A percentile compares a stretch with the other conserved stretches of the same genome.
phyloP scores from a whole-genome alignment of 2,797 vertebrate genomes.

The Adrianichthys oophorus region DNA sequence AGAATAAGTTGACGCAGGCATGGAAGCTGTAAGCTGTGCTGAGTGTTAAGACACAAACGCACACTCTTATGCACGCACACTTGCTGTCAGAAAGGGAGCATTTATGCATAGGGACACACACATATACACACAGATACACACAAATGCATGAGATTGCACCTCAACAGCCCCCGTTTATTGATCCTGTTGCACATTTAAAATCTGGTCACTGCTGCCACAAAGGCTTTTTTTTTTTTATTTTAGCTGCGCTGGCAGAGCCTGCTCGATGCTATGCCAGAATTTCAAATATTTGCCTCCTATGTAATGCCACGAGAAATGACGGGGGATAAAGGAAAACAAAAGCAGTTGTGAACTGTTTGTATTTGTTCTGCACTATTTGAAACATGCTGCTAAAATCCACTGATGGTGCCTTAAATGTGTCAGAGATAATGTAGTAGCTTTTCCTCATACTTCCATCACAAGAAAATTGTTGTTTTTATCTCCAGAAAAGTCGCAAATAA shows the following conservation, averaged over 20 bases:
- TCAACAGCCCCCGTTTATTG: conserved; percentile 84
- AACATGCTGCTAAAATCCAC: conserved; percentile 36
- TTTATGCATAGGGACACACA: conserved; percentile 57
- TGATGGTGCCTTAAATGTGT: conserved; percentile 14
- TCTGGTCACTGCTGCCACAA: conserved; percentile 89
- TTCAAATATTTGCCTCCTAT: conserved; percentile 90
- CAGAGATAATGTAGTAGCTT: conserved; percentile 2
- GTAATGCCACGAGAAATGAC: conserved; percentile 80
- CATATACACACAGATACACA: conserved; percentile 53
- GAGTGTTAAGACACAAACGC: conserved; percentile 45
- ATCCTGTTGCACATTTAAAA: conserved; percentile 94
- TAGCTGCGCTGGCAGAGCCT: conserved; percentile 85
- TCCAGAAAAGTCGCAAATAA: conserved; percentile 12
- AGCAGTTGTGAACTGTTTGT: conserved; percentile 41
- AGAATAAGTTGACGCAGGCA: conserved; percentile 85
- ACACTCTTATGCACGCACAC: conserved; percentile 33
- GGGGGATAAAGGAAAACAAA: conserved; percentile 57
- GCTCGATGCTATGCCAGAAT: conserved; percentile 75
- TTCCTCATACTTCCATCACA: conserved; percentile 20
- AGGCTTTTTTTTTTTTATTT: conserved; percentile 90
- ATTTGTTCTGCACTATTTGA: conserved; percentile 42
- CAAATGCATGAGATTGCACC: conserved; percentile 78
- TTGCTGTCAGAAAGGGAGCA: conserved; percentile 64
- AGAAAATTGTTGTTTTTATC: conserved; percentile 14
- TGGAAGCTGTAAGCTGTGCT: conserved; percentile 54